phyloP scores from a whole-genome alignment of 1,140 invertebrate species.

The Danaus melanippus region DNA sequence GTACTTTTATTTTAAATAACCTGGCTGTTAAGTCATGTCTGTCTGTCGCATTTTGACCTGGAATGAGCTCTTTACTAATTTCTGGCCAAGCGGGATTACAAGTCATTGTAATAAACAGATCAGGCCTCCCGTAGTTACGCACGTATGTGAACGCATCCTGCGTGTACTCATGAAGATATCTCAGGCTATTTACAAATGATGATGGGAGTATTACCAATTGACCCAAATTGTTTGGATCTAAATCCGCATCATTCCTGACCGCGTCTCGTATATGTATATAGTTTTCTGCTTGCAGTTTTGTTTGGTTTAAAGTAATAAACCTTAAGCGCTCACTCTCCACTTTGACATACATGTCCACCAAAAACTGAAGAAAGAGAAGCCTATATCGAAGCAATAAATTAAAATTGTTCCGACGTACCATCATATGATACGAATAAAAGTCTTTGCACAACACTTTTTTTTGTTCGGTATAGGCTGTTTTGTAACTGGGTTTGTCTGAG shows the following conservation, averaged over 20 bases:
- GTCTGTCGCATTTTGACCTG: slow-evolving; percentile 18
- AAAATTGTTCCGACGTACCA: slow-evolving; percentile 28
- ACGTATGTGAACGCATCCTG: slow-evolving; percentile 71
- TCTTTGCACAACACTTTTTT: slow-evolving; percentile 34
- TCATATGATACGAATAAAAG: slow-evolving; percentile 33
- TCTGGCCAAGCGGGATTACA: slow-evolving; percentile 24
- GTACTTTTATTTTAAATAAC: slow-evolving; percentile 20
- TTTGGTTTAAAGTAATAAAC: slow-evolving; percentile 30
- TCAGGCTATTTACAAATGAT: slow-evolving; percentile 49
- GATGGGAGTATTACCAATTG: slow-evolving; percentile 59
- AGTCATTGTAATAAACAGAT: slow-evolving; percentile 32
- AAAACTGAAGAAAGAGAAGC: slow-evolving; percentile 25
- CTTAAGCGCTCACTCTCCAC: slow-evolving; percentile 18
- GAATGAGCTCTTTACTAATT: slow-evolving; percentile 18
- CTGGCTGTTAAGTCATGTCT: slow-evolving; percentile 19
- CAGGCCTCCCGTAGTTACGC: slow-evolving; percentile 45
- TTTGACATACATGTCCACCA: slow-evolving; percentile 30
- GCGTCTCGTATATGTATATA: slow-evolving; percentile 28
- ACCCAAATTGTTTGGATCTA: slow-evolving; percentile 39
- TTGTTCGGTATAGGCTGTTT: slow-evolving; percentile 23
- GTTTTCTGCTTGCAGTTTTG: slow-evolving; percentile 28
- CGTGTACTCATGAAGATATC: slow-evolving; percentile 58
- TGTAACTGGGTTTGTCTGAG: slow-evolving; percentile 24
- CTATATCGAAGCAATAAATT: slow-evolving; percentile 27
- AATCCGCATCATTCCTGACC: slow-evolving; percentile 31